These are phyloP conservation scores for Panthera tigris DNA, from an alignment of 2,113 vertebrate species.

Conservation along the genomic window DNA sequence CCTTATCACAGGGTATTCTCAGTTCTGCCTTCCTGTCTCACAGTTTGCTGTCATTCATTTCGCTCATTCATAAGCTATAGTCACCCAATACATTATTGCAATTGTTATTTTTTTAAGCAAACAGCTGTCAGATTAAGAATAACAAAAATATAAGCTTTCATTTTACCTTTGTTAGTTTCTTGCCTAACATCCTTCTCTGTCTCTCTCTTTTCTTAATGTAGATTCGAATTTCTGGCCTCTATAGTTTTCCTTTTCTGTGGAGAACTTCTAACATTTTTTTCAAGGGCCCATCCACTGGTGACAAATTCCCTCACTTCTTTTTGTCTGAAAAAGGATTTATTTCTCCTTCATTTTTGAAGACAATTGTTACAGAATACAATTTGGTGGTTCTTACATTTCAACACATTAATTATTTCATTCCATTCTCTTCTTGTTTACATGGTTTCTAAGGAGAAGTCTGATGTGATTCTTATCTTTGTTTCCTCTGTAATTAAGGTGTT, in stretches of 20 bases:
- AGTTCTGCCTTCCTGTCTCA: neutral
- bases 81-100: neutral
- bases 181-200: neutral
- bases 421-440: neutral
- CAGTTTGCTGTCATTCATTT: neutral
- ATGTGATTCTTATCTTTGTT: constrained; percentile 24
- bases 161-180: neutral
- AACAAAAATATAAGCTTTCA: neutral
- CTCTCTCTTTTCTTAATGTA: neutral
- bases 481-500: neutral
- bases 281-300: neutral
- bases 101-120: neutral
- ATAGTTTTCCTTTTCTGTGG: neutral
- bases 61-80: neutral
- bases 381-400: neutral
- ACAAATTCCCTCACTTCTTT: neutral
- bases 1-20: neutral
- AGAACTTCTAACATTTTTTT: neutral
- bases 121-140: constrained; percentile 1
- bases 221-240: neutral
- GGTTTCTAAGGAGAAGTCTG: constrained; percentile 2
- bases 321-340: neutral
- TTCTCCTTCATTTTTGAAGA: neutral
- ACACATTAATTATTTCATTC: constrained; percentile 21
- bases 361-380: neutral